Evolutionary conservation across 2,113 vertebrate genomes (phyloP), one percentile per base, ranked within the genome.

Genomic region (Sciurus niger): DNA sequence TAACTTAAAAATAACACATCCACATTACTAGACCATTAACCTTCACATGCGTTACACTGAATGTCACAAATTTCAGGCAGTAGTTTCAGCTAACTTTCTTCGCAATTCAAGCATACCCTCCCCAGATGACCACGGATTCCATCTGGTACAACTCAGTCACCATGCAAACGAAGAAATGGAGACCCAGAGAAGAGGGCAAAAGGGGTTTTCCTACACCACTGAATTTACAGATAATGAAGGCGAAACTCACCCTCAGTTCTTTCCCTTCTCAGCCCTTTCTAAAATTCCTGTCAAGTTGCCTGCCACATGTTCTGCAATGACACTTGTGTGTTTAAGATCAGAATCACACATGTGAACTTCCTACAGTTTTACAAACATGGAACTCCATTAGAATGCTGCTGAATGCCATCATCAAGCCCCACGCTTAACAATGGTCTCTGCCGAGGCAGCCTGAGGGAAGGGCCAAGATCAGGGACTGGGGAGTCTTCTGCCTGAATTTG

Each of bases 1-100:
- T 58, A 60, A 78, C 22, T 91, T 65, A 79, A 93, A 95, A 94
- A 87, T 68, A 77, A 63, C 48, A 92, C 76, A 58, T 58, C 65
- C n/a, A 25, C 53, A 30, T 63, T 24, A 46, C 6, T 34, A 43
- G 30, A 68, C 37, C 72, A 58, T 68, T 80, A 84, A 84, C 40
- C 51, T 93, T 89, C 63, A 20, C 55, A n/a, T 43, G 78, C 58
- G 48, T 90, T 63, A 74, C 22, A 53, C 0, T 68, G 28, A 73
- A 20, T 34, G n/a, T 28, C 48, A 70, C 43, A 17, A 67, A 83
- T 18, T n/a, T 65, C 6, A 68, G 34, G 63, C 24, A 34, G 53
- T 30, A 55, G 53, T 73, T 73, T 79, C 58, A 1, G 55, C 13
- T n/a, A 65, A n/a, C 12, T 40, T 55, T 30, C 34, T 37, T 53